phyloP scores from a whole-genome alignment of 1,140 invertebrate genomes.

The Lysiphlebus fabarum region DNA sequence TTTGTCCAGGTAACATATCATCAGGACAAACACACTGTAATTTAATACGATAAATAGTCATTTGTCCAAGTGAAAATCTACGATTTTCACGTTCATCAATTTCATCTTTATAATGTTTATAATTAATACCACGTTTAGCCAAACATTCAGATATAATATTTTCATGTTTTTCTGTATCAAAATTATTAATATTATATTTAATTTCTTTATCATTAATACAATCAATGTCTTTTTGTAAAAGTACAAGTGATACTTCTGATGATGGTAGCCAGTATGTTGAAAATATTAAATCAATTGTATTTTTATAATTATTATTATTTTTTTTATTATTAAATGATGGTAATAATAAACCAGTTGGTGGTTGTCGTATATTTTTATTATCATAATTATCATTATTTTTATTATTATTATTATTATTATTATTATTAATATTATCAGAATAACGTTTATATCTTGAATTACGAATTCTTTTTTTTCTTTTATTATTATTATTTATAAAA shows the following conservation, averaged over 20 bases:
- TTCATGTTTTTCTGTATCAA: constrained; percentile 33
- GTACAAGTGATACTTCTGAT: constrained; percentile 44
- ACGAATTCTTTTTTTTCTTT: too few relatives aligned
- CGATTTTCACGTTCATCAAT: constrained; percentile 48
- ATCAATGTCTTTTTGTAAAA: constrained; percentile 53
- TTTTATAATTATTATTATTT: constrained; percentile 30
- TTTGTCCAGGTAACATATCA: constrained; percentile 48
- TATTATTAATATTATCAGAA: constrained; percentile 27
- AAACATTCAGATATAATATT: constrained; percentile 49
- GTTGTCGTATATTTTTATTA: constrained; percentile 45
- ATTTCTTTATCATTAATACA: constrained; percentile 51
- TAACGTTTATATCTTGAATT: constrained; percentile 6
- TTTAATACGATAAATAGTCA: constrained; percentile 58
- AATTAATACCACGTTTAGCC: constrained; percentile 46
- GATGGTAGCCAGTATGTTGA: constrained; percentile 58
- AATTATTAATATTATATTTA: constrained; percentile 25
- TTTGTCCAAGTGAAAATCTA: constrained; percentile 54
- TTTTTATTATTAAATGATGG: constrained; percentile 41
- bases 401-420: constrained; percentile 10
- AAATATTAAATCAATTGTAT: constrained; percentile 56
- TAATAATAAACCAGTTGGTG: constrained; percentile 47
- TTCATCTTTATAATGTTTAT: constrained; percentile 42
- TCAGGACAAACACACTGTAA: constrained; percentile 56
- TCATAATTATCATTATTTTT: constrained; percentile 31
- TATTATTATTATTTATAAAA: too few relatives aligned